Evolutionary conservation across 2,113 vertebrate species (phyloP).

Genomic region (Neofelis nebulosa): DNA sequence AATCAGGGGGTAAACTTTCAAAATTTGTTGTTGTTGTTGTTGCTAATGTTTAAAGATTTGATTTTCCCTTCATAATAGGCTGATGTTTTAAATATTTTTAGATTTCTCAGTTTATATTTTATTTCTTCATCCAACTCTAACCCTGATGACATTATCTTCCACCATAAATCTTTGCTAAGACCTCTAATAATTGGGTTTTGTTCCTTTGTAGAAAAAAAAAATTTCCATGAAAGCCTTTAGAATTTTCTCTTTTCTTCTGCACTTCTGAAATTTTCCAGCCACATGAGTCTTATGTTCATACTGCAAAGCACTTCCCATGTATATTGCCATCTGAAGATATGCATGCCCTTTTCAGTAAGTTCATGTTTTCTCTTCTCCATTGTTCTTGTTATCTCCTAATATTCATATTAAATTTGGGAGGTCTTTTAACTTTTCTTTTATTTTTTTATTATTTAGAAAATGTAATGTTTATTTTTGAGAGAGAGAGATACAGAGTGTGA

Average conservation of each 20-base stretch:
- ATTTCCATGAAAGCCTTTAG: background rate
- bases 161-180: background rate
- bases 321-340: background rate
- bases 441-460: too few relatives aligned
- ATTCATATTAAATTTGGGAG: background rate
- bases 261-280: background rate
- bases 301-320: background rate
- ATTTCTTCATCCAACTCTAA: background rate
- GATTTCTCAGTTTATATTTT: background rate
- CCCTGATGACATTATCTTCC: background rate
- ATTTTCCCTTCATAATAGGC: background rate
- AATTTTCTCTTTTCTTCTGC: background rate
- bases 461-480: too few relatives aligned
- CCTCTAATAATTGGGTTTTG: background rate
- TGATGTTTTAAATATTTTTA: background rate
- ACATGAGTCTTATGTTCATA: background rate
- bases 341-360: background rate
- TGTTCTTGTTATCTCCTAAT: background rate
- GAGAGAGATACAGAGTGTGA: too few relatives aligned
- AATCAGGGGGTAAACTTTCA: background rate
- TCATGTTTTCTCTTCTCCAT: background rate
- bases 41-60: background rate
- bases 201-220: background rate
- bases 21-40: background rate
- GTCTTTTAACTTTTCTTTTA: background rate